These are phyloP conservation scores for Kryptopterus vitreolus DNA, from an alignment of 2,797 vertebrate genomes.

Conservation along the genomic window DNA sequence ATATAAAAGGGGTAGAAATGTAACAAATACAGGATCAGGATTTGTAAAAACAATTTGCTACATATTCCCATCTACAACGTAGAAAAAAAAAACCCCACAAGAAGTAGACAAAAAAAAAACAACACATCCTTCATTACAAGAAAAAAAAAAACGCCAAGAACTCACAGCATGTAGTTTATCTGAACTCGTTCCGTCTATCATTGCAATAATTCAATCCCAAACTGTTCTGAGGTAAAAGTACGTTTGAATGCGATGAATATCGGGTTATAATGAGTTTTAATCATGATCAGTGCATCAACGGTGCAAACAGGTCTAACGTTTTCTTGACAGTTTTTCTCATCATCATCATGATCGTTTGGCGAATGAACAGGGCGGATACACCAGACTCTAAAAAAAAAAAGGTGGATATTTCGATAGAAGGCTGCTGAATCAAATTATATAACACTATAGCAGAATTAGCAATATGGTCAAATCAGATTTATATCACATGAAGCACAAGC, in stretches of 20 bases:
- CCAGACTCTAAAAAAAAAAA: not conserved
- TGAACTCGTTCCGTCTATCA: not conserved
- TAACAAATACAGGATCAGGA: not conserved
- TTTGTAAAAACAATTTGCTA: conserved; percentile 18
- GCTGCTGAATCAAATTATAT: not conserved
- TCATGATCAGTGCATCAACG: not conserved
- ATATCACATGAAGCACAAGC: not conserved
- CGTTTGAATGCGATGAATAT: not conserved
- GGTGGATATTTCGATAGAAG: not conserved
- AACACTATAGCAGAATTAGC: not conserved
- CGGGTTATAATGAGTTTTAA: not conserved
- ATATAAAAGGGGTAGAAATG: conserved; percentile 1
- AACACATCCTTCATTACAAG: not conserved
- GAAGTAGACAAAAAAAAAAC: no score
- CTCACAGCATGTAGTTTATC: not conserved
- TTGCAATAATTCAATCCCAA: not conserved
- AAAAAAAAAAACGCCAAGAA: not conserved
- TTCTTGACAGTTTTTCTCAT: not conserved
- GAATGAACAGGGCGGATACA: not conserved
- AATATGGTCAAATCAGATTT: not conserved
- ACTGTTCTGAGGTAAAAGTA: not conserved
- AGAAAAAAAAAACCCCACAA: not conserved
- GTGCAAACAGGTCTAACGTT: not conserved
- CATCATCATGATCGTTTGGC: not conserved
- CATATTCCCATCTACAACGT: conserved; percentile 6